These are phyloP conservation scores for Sebastes alutus DNA, from an alignment of 2,797 vertebrate genomes.

Conservation along the genomic window DNA sequence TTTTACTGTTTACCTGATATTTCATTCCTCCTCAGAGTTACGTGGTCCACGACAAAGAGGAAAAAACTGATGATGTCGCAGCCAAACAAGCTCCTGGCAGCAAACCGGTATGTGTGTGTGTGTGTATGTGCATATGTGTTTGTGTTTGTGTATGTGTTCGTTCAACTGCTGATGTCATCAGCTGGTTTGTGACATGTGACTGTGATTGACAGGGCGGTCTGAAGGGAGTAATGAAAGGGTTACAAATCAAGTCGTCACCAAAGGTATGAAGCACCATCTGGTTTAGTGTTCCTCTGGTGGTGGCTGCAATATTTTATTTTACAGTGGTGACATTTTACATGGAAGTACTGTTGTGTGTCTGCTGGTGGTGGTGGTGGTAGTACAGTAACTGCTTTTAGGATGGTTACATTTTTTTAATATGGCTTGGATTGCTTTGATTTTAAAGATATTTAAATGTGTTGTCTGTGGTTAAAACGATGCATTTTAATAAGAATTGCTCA, in stretches of 20 bases:
- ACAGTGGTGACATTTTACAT: background rate
- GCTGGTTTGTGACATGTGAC: constrained; percentile 37
- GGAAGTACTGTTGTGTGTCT: background rate
- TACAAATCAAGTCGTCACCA: constrained; percentile 50
- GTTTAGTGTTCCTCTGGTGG: constrained; percentile 1
- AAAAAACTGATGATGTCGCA: background rate
- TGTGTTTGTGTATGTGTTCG: background rate
- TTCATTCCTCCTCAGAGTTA: constrained; percentile 53
- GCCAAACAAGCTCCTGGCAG: constrained; percentile 39
- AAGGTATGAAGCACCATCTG: constrained; percentile 47
- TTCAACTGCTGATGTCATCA: background rate
- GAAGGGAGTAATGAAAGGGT: constrained; percentile 61
- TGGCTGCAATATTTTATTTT: background rate
- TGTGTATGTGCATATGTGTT: background rate
- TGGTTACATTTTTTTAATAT: fast-evolving
- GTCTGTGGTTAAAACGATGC: background rate
- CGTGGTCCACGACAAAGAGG: constrained; percentile 3
- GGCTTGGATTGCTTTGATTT: background rate
- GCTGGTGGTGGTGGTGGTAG: background rate
- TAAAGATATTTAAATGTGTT: background rate
- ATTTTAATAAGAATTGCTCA: background rate
- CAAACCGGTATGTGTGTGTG: constrained; percentile 50
- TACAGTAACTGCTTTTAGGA: background rate
- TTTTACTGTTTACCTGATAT: background rate
- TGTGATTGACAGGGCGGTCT: constrained; percentile 50